Evolutionary conservation across 1,140 invertebrate genomes (phyloP).

Genomic region (Drosophila virilis): DNA sequence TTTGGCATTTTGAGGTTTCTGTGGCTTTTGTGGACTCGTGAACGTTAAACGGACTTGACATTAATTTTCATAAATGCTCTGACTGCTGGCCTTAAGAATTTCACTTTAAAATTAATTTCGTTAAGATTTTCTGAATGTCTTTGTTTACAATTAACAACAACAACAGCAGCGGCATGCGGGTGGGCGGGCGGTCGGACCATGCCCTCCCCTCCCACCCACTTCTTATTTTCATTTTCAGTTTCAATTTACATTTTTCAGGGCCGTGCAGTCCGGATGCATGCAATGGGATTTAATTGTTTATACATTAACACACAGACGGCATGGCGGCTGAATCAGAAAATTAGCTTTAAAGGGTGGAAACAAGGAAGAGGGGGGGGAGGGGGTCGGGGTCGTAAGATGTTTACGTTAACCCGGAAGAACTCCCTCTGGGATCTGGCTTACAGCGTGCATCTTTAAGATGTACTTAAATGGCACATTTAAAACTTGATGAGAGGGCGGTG

Average conservation of each 20-base stretch:
- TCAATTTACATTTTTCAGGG: constrained; percentile 43
- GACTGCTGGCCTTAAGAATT: constrained; percentile 57
- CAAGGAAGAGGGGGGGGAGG: not conserved
- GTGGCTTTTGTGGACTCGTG: constrained; percentile 58
- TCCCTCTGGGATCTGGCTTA: not conserved
- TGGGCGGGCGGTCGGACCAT: constrained; percentile 36
- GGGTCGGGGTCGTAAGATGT: not conserved
- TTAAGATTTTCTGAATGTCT: constrained; percentile 55
- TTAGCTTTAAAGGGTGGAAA: not conserved
- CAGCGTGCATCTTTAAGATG: constrained; percentile 14
- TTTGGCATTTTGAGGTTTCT: constrained; percentile 63
- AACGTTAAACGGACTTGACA: constrained; percentile 44
- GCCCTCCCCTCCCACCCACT: not conserved
- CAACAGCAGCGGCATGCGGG: constrained; percentile 13
- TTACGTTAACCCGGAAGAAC: not conserved
- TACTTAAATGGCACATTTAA: constrained; percentile 18
- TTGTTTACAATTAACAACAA: constrained; percentile 61
- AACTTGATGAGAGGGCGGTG: not conserved
- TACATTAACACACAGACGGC: constrained; percentile 39
- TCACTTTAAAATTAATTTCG: constrained; percentile 75
- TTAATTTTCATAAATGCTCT: constrained; percentile 70
- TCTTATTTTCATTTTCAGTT: constrained; percentile 29
- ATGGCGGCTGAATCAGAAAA: constrained; percentile 25
- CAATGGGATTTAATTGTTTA: constrained; percentile 63
- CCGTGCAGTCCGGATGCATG: constrained; percentile 57